These are phyloP conservation scores for Pollenia angustigena DNA, from an alignment of 2,888 invertebrate species.

Conservation along the genomic window DNA sequence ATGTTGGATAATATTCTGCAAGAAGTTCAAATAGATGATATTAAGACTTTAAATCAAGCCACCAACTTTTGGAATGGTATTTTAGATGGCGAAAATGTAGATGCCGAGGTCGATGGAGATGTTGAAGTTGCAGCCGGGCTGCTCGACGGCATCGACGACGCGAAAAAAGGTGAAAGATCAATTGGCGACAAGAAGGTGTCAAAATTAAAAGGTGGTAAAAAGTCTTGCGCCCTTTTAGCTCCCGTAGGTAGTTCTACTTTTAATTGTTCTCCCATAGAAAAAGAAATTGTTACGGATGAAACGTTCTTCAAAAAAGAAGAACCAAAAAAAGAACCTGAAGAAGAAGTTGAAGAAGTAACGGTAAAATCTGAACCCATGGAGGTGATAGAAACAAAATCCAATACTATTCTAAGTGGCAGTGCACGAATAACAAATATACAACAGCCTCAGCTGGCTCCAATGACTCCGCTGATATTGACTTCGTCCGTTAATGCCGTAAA, in stretches of 20 bases:
- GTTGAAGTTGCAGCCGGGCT: conserved; percentile 80
- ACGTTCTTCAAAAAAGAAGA: conserved; percentile 79
- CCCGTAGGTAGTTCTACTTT: conserved; percentile 70
- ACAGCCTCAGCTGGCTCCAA: conserved; percentile 57
- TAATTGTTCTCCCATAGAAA: conserved; percentile 65
- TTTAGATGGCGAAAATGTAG: conserved; percentile 83
- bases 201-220: conserved; percentile 65
- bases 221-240: conserved; percentile 63
- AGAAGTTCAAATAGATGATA: conserved; percentile 84
- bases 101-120: conserved; percentile 77
- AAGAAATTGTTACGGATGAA: conserved; percentile 75
- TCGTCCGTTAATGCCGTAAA: conserved; percentile 58
- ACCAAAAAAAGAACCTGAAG: conserved; percentile 56
- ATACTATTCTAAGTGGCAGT: conserved; percentile 50
- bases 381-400: conserved; percentile 55
- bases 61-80: conserved; percentile 84
- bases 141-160: conserved; percentile 81
- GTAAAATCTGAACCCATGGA: conserved; percentile 69
- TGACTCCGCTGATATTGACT: conserved; percentile 62
- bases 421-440: conserved; percentile 57
- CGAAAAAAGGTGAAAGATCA: conserved; percentile 75
- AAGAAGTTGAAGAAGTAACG: conserved; percentile 35
- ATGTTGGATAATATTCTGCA: conserved; percentile 84
- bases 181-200: conserved; percentile 69
- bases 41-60: conserved; percentile 83